phyloP scores from a whole-genome alignment of 2,797 vertebrate genomes.

The Muscicapa comitata region DNA sequence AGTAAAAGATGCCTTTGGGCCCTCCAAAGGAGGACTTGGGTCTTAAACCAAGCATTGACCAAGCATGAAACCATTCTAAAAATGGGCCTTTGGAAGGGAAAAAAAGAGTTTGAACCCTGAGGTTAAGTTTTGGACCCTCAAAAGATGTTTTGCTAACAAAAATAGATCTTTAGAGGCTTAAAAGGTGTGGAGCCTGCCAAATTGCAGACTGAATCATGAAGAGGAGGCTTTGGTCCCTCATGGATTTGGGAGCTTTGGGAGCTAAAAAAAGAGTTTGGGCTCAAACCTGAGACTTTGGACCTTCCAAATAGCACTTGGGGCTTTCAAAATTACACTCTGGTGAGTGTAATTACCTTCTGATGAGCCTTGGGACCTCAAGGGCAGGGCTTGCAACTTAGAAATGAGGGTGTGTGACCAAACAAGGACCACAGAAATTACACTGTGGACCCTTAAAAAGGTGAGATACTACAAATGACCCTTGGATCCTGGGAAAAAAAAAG shows the following conservation, averaged over 20 bases:
- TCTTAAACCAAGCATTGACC: background rate
- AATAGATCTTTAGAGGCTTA: background rate
- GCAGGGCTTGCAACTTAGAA: too few relatives aligned
- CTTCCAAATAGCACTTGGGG: background rate
- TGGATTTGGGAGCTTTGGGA: background rate
- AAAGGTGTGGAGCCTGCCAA: background rate
- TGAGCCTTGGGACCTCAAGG: background rate
- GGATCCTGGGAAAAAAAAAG: too few relatives aligned
- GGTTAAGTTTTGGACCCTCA: background rate
- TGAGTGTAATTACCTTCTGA: too few relatives aligned
- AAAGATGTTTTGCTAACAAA: background rate
- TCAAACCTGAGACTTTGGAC: background rate
- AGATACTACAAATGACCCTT: too few relatives aligned
- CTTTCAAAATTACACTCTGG: background rate
- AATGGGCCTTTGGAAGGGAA: background rate
- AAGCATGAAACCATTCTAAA: background rate
- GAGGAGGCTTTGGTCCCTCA: background rate
- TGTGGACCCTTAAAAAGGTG: background rate
- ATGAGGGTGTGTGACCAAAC: background rate
- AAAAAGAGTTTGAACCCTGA: background rate
- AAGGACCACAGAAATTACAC: background rate
- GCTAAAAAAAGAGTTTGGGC: background rate
- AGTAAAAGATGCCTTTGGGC: background rate
- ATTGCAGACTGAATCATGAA: background rate
- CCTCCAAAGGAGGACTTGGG: background rate